Percentiles rank a stretch among this genome's conserved stretches.
Conservation (phyloP, 1,140 invertebrate genomes). For the Tenebrio molitor region DNA sequence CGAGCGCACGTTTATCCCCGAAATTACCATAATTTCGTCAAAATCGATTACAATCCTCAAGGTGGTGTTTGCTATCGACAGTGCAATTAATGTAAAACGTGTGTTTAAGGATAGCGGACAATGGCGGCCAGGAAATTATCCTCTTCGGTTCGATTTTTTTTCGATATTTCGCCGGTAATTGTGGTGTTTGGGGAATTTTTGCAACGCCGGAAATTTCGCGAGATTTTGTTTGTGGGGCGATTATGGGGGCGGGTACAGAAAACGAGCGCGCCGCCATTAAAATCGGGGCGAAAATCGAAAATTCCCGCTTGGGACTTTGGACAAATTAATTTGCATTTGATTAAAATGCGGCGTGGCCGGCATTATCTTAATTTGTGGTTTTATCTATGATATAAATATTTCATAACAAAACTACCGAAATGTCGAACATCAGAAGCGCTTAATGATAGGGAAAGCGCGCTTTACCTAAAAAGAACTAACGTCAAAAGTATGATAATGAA, state of each 20-base stretch:
- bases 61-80: slow-evolving; percentile 57
- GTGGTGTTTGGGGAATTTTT: slow-evolving; percentile 55
- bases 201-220: slow-evolving; percentile 50
- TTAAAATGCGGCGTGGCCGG: background rate
- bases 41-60: slow-evolving; percentile 60
- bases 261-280: background rate
- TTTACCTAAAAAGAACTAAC: slow-evolving; percentile 31
- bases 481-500: slow-evolving; percentile 40
- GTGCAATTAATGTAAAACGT: slow-evolving; percentile 59
- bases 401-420: slow-evolving; percentile 36
- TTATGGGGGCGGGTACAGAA: slow-evolving; percentile 11
- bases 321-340: slow-evolving; percentile 22
- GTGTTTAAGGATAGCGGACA: slow-evolving; percentile 55
- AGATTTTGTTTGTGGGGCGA: slow-evolving; percentile 20
- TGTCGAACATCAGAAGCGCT: slow-evolving; percentile 35
- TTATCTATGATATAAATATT: slow-evolving; percentile 35
- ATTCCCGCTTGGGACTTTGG: background rate
- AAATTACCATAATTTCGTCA: slow-evolving; percentile 62
- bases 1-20: slow-evolving; percentile 56
- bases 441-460: slow-evolving; percentile 36
- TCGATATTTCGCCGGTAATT: slow-evolving; percentile 52
- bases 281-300: background rate
- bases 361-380: slow-evolving; percentile 18
- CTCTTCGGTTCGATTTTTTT: slow-evolving; percentile 51
- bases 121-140: slow-evolving; percentile 52